These are phyloP conservation scores for Arothron firmamentum DNA, from an alignment of 2,113 vertebrate species.

Conservation along the genomic window DNA sequence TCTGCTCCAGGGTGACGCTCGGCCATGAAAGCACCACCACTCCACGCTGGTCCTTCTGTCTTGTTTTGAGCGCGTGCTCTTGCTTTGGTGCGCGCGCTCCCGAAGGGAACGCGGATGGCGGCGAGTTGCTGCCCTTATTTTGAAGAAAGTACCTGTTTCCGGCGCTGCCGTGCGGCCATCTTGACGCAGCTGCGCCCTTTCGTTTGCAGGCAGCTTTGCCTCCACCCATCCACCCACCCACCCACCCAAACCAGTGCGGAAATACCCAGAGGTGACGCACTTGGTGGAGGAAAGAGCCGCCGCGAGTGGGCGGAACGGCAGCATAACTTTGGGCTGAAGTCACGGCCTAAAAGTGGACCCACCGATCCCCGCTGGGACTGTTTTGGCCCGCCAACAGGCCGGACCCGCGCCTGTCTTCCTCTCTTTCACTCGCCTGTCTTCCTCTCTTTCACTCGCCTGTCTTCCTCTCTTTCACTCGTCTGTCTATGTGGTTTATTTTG, in stretches of 20 bases:
- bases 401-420: no score
- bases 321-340: slow-evolving; percentile 36
- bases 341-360: slow-evolving; percentile 12
- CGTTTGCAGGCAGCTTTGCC: slow-evolving; percentile 36
- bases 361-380: no score
- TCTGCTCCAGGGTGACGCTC: no score
- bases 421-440: no score
- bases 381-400: no score
- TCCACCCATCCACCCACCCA: slow-evolving; percentile 65
- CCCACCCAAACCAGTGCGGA: slow-evolving; percentile 69
- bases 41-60: background rate
- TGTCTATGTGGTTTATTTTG: no score
- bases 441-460: no score
- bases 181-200: slow-evolving; percentile 21
- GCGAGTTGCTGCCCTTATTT: slow-evolving; percentile 19
- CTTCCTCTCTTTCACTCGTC: no score
- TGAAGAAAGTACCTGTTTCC: slow-evolving; percentile 27
- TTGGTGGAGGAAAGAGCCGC: slow-evolving; percentile 47
- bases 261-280: slow-evolving; percentile 75
- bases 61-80: background rate
- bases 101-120: no score
- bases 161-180: background rate
- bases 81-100: background rate
- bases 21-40: background rate
- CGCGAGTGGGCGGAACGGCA: slow-evolving; percentile 42